phyloP scores from a whole-genome alignment of 2,888 invertebrate genomes.

The Limnephilus rhombicus region DNA sequence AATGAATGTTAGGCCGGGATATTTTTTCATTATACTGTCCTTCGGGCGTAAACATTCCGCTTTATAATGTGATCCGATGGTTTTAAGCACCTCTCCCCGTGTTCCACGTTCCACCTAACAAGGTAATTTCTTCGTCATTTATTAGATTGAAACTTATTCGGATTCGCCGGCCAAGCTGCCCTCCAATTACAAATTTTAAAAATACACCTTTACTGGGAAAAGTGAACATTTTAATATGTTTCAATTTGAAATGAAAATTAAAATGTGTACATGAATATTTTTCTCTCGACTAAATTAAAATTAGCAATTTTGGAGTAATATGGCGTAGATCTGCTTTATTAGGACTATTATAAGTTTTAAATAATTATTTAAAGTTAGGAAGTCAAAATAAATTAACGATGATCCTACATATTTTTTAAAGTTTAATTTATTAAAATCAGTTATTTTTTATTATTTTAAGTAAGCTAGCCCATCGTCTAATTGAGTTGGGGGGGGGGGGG shows the following conservation, averaged over 20 bases:
- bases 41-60: not conserved
- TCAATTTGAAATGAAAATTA: not conserved
- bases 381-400: no score
- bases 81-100: not conserved
- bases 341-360: not conserved
- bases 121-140: not conserved
- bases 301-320: not conserved
- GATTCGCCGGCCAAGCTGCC: not conserved
- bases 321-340: not conserved
- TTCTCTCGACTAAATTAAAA: not conserved
- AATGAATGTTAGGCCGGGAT: not conserved
- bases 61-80: not conserved
- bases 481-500: no score
- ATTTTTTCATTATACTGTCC: slow-evolving; percentile 3
- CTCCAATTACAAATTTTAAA: not conserved
- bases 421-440: no score
- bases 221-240: no score
- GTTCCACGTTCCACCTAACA: not conserved
- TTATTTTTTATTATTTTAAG: no score
- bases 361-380: not conserved
- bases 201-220: no score
- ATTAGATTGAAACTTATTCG: not conserved
- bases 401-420: no score
- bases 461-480: no score
- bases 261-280: not conserved